Conservation (phyloP, 2,113 vertebrate species). For the Dunckerocampus dactyliophorus region DNA sequence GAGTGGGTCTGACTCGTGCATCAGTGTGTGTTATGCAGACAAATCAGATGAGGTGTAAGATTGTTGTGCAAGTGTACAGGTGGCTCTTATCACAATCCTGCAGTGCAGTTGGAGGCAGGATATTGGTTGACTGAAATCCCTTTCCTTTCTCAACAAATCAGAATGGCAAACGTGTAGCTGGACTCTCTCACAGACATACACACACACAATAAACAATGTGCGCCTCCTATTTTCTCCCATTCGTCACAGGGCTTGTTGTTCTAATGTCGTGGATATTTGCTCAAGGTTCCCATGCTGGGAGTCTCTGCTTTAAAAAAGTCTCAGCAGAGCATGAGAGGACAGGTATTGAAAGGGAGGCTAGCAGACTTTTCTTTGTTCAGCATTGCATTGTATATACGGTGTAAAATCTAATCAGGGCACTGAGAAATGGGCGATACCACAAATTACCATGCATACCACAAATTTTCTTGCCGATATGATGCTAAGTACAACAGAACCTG, state of each 20-base stretch:
- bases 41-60: constrained; percentile 48
- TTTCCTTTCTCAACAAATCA: constrained; percentile 45
- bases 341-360: constrained; percentile 8
- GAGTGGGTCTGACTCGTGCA: constrained; percentile 6
- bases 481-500: too few species aligned
- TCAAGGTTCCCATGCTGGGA: constrained; percentile 48
- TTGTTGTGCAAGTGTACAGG: constrained; percentile 17
- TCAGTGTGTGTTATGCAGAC: constrained; percentile 38
- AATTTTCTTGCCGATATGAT: too few species aligned
- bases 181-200: constrained; percentile 15
- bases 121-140: constrained; percentile 37
- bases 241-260: constrained; percentile 67
- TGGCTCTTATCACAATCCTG: constrained; percentile 53
- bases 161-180: constrained; percentile 43
- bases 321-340: constrained; percentile 17
- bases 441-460: too few species aligned
- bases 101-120: constrained; percentile 38
- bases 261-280: constrained; percentile 55
- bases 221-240: constrained; percentile 63
- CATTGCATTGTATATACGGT: not conserved
- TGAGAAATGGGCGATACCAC: too few species aligned
- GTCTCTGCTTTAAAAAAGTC: constrained; percentile 15
- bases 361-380: not conserved
- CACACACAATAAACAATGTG: constrained; percentile 30
- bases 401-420: too few species aligned